Percentiles rank a stretch among this genome's conserved stretches.
phyloP scores from a whole-genome alignment of 1,140 invertebrate species.

The Phocides pigmalion region DNA sequence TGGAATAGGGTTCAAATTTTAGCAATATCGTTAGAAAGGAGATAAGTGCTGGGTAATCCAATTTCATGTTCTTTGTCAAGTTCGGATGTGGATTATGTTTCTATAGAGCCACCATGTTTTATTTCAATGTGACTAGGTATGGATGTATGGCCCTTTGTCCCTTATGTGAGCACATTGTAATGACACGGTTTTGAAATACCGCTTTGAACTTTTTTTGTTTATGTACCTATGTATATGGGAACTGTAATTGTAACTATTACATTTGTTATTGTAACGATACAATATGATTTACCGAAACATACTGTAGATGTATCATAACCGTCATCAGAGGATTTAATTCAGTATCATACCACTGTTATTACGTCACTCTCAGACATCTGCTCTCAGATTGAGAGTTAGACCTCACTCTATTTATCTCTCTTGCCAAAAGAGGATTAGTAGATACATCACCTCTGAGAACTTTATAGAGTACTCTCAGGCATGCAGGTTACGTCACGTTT shows the following conservation, averaged over 20 bases:
- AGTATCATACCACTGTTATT: too few species aligned
- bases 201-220: slow-evolving; percentile 14
- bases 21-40: slow-evolving; percentile 57
- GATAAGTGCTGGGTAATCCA: slow-evolving; percentile 79
- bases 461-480: too few species aligned
- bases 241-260: neutral
- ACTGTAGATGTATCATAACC: too few species aligned
- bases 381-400: too few species aligned
- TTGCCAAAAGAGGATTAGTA: too few species aligned
- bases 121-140: slow-evolving; percentile 58
- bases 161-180: slow-evolving; percentile 39
- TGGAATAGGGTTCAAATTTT: slow-evolving; percentile 49
- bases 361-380: too few species aligned
- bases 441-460: too few species aligned
- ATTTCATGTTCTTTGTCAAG: slow-evolving; percentile 77
- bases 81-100: slow-evolving; percentile 81
- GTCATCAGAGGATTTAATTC: too few species aligned
- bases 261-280: too few species aligned
- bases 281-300: too few species aligned
- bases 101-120: slow-evolving; percentile 68
- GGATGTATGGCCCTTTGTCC: slow-evolving; percentile 47
- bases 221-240: neutral
- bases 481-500: too few species aligned
- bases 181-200: slow-evolving; percentile 36
- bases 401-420: too few species aligned